Conservation (phyloP, 2,888 invertebrate genomes). For the Automeris io region DNA sequence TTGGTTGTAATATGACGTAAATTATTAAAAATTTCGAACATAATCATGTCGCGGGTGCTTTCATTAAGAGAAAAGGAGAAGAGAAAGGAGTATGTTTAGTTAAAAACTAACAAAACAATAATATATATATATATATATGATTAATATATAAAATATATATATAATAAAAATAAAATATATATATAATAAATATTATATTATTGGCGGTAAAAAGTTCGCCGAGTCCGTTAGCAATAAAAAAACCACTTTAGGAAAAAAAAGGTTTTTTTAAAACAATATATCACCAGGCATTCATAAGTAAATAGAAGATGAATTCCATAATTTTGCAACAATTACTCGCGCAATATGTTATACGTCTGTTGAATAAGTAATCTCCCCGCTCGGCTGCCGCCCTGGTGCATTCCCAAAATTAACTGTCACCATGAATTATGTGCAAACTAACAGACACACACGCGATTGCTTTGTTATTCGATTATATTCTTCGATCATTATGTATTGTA, state of each 20-base stretch:
- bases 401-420: conserved; percentile 72
- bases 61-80: too few relatives aligned
- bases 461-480: conserved; percentile 69
- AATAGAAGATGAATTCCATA: conserved; percentile 32
- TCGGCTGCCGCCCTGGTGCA: conserved; percentile 45
- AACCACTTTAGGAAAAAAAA: too few relatives aligned
- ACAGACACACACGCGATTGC: conserved; percentile 59
- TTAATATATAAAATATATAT: too few relatives aligned
- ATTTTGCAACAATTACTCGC: conserved; percentile 64
- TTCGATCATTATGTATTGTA: conserved; percentile 14
- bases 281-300: conserved; percentile 34
- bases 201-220: background rate
- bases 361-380: conserved; percentile 64
- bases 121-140: too few relatives aligned
- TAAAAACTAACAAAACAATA: too few relatives aligned
- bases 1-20: too few relatives aligned
- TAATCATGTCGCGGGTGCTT: too few relatives aligned
- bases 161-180: too few relatives aligned
- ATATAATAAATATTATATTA: too few relatives aligned
- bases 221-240: background rate
- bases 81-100: too few relatives aligned
- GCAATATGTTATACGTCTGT: conserved; percentile 65
- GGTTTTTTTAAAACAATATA: background rate
- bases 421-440: conserved; percentile 57
- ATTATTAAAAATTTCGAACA: too few relatives aligned